Base-by-base conservation (phyloP, 2,797 vertebrate species). In the Parauchenoglanis punctatus region DNA sequence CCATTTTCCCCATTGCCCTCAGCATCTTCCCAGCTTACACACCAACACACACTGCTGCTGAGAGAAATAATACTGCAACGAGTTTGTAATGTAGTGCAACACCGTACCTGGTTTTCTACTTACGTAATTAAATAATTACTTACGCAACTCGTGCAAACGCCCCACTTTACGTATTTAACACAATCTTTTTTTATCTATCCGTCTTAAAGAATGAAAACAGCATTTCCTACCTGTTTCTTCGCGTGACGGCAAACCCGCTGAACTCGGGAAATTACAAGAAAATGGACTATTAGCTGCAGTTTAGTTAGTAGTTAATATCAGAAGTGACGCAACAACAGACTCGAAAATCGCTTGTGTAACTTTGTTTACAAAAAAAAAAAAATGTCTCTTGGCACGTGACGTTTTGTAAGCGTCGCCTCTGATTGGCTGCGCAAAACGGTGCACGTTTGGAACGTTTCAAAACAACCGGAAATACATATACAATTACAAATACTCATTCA, bases 1-100 rank as follows among this genome's bases (percentile, higher is more conserved):
- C 85, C 52, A 31, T 88, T 87, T 95, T 93, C 49, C 93, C 91
- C 28, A 95, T 5, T 44, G 94, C 83, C 90, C 95, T 96, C 31
- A 96, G 78, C 96, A 96, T 96, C 72, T 83, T 72, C 25, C n/a
- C 49, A 31, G 0, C 81, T 67, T 49, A 5, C n/a, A 49, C 61
- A 67, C 35, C 40, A 52, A 4, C 49, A 52, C 81, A 83, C 82
- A 40, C 25, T 8, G 11, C 49, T 75, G 61, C 18, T 12, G 13
- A 17, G 81, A 31, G 1, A 11, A 2, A 49, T 17, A 28, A 28
- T 1, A 54, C 2, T 3, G 0, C 25, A 18, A 20, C 0, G 7
- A 5, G 17, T 7, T 13, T 81, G 0, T 46, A 49, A 63, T 0
- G 23, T 12, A 61, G 1, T 40, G 44, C 28, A 81, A n/a, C 12